Base-by-base conservation (phyloP, 1,140 invertebrate species). In the Hylaeus anthracinus region DNA sequence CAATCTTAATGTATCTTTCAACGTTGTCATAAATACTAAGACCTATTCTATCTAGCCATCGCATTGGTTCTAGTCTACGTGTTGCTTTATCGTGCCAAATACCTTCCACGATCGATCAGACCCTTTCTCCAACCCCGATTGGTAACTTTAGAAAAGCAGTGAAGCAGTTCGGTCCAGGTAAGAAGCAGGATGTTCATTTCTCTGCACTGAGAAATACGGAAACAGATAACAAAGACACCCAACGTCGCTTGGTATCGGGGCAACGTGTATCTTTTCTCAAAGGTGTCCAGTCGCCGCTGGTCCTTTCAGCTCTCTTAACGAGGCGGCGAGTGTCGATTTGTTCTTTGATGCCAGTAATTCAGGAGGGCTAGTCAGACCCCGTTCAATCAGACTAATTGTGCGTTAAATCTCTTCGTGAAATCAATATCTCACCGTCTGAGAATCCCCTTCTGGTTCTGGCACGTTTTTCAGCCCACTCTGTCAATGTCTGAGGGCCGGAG, bases 361-460 rank as follows among this genome's bases (percentile, higher is more conserved):
- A 74, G 12, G 15, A 26, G 60, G 37, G n/a, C n/a, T 63, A 45
- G 74, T 79, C 63, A 64, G 69, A 26, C 48, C 66, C 83, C 77
- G 72, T 83, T 89, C 89, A 90, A 91, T 91, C 86, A 86, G 85
- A 85, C 86, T 90, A 92, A 92, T 92, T 90, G 88, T 82, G 73
- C 87, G 89, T 89, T 89, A 87, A 90, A 90, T 90, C 89, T 87
- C 79, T 80, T 87, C 78, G 48, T 71, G 72, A 76, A 91, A 90
- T 90, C 90, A 88, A 91, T 88, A 90, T 83, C 85, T 61, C 73
- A 15, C 65, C 76, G 12, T 77, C 41, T 55, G 55, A 81, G 60
- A n/a, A 56, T 58, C 71, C 15, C 12, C 8, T 5, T 37, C 58
- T 6, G 6, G n/a, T 5, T 60, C 12, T 15, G 58, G 12, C 15